Base-by-base conservation (phyloP, 2,113 vertebrate genomes). In the Scartelaos histophorus region DNA sequence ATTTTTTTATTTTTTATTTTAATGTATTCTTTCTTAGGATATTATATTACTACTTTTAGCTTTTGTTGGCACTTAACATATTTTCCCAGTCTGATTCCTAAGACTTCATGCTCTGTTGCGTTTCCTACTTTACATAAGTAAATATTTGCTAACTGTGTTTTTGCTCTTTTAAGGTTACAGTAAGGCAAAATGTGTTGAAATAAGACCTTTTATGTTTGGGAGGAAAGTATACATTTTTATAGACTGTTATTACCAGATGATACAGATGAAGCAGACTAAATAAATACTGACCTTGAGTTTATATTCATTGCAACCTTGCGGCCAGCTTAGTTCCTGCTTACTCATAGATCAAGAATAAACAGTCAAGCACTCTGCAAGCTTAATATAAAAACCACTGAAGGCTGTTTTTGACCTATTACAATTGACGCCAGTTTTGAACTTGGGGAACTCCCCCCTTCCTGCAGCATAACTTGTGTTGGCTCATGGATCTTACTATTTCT, bases 401-500 rank as follows among this genome's bases (percentile, higher is more conserved):
- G 49, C 71, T 74, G 51, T 78, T 83, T 75, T 54, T 16, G 24
- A 49, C 21, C 7, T 38, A 38, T 74, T 65, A 56, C 22, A 16
- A 35, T 73, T 69, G 6, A 43, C 38, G 9, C 7, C 53, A 46
- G 65, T 74, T 79, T 76, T 78, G 69, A 72, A 84, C 81, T 81
- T 60, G 45, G 24, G 7, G 54, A 80, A 71, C 65, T 66, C 71
- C 83, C 83, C 76, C 82, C 76, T n/a, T 58, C 77, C 47, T 56
- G 57, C 15, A 67, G 73, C 82, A 76, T 58, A 38, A 87, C 73
- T 69, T 75, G 29, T 73, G 51, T 74, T 51, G 58, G 61, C 72
- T 74, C 79, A 69, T 80, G 66, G 57, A 66, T 81, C 74, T 79
- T 43, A 21, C 69, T 67, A 29, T 85, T 83, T 80, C 76, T 9